These are phyloP conservation scores for Adoxophyes honmai DNA, from an alignment of 1,140 invertebrate genomes.

Conservation along the genomic window DNA sequence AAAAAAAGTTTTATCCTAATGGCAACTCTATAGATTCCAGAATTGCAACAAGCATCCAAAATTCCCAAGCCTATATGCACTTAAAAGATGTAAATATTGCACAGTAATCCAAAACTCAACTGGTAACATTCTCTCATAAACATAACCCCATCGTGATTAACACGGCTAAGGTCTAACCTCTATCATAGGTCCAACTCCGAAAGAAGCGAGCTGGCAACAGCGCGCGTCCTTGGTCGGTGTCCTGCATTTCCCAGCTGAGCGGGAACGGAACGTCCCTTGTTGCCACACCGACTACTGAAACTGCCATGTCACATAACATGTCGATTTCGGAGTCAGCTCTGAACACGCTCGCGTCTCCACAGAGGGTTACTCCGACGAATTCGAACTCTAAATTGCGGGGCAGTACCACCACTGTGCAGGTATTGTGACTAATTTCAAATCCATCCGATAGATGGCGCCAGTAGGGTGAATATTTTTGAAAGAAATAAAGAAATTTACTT, in stretches of 20 bases:
- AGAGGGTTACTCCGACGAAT: constrained; percentile 58
- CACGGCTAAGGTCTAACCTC: constrained; percentile 29
- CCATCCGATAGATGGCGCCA: neutral
- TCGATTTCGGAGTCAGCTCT: constrained; percentile 93
- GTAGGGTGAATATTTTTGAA: neutral
- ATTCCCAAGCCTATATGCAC: neutral
- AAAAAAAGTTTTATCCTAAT: too few relatives aligned
- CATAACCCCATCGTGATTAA: constrained; percentile 27
- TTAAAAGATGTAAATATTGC: neutral
- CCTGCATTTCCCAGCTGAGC: constrained; percentile 85
- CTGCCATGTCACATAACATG: constrained; percentile 57
- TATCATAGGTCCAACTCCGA: constrained; percentile 67
- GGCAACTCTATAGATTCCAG: too few relatives aligned
- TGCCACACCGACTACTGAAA: constrained; percentile 79
- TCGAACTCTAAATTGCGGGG: constrained; percentile 61
- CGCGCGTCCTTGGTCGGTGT: constrained; percentile 89
- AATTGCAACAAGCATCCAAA: too few relatives aligned
- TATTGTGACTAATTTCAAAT: constrained; percentile 18
- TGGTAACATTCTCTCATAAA: neutral
- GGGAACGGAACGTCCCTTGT: constrained; percentile 46
- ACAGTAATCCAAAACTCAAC: neutral
- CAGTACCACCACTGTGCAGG: constrained; percentile 72
- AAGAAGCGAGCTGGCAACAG: constrained; percentile 71
- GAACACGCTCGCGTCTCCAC: constrained; percentile 80
- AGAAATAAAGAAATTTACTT: too few relatives aligned